Conservation (phyloP, 1,140 invertebrate genomes). For the Xylocopa sonorina region DNA sequence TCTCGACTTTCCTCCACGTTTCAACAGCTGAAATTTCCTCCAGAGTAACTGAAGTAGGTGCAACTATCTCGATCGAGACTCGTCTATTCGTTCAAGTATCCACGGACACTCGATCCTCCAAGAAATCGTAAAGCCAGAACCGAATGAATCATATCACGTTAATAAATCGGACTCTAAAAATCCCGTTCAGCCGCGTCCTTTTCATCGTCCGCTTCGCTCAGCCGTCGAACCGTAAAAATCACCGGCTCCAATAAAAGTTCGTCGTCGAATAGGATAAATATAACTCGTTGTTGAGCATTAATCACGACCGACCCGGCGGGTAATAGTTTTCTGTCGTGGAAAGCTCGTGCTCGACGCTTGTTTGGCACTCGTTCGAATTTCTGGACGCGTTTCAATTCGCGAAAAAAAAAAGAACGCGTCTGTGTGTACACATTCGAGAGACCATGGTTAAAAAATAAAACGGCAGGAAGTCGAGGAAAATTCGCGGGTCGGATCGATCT, state of each 20-base stretch:
- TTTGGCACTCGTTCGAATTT: background rate
- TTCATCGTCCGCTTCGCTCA: no score
- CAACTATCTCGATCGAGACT: background rate
- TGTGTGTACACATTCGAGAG: background rate
- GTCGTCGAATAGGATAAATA: background rate
- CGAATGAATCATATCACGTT: background rate
- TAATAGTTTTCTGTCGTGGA: background rate
- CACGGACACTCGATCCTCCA: background rate
- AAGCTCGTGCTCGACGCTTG: background rate
- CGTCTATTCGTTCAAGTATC: background rate
- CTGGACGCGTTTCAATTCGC: constrained; percentile 32
- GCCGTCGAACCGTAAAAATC: background rate
- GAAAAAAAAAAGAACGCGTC: no score
- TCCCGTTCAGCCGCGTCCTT: no score
- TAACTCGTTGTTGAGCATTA: background rate
- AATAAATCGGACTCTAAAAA: background rate
- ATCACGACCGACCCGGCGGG: background rate
- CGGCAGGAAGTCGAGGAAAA: background rate
- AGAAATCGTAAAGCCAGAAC: background rate
- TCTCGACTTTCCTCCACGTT: background rate
- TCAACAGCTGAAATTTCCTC: background rate
- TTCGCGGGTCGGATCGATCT: background rate
- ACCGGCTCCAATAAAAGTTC: background rate
- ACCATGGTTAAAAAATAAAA: constrained; percentile 15
- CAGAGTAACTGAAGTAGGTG: background rate